Percentiles rank a stretch among this genome's conserved stretches.
phyloP scores from a whole-genome alignment of 2,888 invertebrate genomes.

The Drosophila paramelanica region DNA sequence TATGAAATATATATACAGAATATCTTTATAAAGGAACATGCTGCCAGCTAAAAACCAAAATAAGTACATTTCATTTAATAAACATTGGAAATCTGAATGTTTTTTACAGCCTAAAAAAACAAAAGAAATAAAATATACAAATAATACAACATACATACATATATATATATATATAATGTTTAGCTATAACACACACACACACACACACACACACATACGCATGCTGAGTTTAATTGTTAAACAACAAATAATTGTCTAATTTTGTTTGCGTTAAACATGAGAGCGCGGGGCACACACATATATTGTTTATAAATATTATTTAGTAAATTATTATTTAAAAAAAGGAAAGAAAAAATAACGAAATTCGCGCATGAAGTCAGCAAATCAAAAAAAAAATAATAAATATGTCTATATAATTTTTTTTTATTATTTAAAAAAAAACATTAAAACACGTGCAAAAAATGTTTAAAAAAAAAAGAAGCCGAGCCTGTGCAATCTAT shows the following conservation, averaged over 20 bases:
- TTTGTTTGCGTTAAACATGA: conserved; percentile 30
- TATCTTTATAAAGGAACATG: conserved; percentile 52
- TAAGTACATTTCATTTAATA: conserved; percentile 58
- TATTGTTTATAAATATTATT: conserved; percentile 54
- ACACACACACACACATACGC: conserved; percentile 31
- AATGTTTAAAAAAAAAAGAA: conserved; percentile 1
- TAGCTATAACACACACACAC: conserved; percentile 44
- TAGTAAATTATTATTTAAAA: conserved; percentile 68
- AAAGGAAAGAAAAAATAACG: conserved; percentile 12
- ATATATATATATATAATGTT: conserved; percentile 38
- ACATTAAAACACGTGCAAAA: conserved; percentile 13
- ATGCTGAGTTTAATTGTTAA: conserved; percentile 44
- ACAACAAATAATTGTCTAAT: too few species aligned
- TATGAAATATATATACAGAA: conserved; percentile 11
- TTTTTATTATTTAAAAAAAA: conserved; percentile 15
- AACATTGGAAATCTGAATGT: conserved; percentile 73
- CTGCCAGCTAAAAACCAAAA: conserved; percentile 52
- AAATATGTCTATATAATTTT: conserved; percentile 2
- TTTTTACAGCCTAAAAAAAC: conserved; percentile 58
- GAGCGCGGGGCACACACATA: conserved; percentile 19
- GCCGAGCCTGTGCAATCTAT: conserved; percentile 10
- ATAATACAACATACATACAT: conserved; percentile 17
- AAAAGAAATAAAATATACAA: conserved; percentile 19
- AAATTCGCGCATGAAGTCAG: conserved; percentile 43
- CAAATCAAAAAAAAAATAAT: conserved; percentile 6